Percentiles rank a stretch among this genome's conserved stretches.
Evolutionary conservation across 2,113 vertebrate genomes (phyloP).

Genomic region (Elanoides forficatus): DNA sequence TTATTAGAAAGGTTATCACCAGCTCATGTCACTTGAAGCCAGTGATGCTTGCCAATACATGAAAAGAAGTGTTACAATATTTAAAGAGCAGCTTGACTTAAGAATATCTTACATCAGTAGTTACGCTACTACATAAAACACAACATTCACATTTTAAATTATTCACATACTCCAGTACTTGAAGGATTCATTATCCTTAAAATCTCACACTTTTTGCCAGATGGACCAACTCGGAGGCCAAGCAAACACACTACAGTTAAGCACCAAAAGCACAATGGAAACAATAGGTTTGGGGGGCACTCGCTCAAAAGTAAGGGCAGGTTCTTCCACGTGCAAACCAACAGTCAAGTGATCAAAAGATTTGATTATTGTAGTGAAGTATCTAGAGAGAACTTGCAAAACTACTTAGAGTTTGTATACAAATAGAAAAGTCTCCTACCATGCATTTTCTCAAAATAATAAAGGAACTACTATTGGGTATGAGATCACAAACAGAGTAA

Average conservation of each 20-base stretch:
- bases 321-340: background rate
- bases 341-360: background rate
- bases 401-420: background rate
- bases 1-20: background rate
- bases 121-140: background rate
- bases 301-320: background rate
- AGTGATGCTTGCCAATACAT: background rate
- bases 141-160: background rate
- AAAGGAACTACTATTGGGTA: background rate
- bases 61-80: background rate
- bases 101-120: background rate
- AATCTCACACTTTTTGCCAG: background rate
- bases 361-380: background rate
- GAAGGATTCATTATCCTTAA: background rate
- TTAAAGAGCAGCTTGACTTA: background rate
- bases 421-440: background rate
- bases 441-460: background rate
- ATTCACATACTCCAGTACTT: background rate
- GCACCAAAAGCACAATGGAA: background rate
- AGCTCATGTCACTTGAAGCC: background rate
- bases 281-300: background rate
- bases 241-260: background rate
- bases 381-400: background rate
- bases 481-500: background rate
- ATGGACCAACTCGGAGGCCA: background rate